Percentiles rank a stretch among this genome's conserved stretches.
These are phyloP conservation scores for Actinernus sp. DNA, from an alignment of 92 coral and sea anemone genomes.

Conservation along the genomic window DNA sequence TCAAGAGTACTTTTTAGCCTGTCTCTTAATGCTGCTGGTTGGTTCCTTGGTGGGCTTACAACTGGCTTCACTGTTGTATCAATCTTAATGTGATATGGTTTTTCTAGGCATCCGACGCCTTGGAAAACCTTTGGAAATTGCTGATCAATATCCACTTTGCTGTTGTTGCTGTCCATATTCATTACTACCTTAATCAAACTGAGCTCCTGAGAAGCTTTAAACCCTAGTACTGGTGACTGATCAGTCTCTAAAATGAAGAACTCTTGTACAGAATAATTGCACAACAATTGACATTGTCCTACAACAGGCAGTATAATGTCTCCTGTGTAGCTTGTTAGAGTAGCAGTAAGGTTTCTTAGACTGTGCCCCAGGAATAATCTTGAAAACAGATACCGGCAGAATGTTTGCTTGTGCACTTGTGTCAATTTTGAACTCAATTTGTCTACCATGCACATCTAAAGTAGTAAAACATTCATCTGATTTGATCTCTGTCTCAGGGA, in stretches of 20 bases:
- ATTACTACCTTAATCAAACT: slow-evolving; percentile 29
- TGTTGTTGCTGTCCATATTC: slow-evolving; percentile 11
- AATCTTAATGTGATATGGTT: slow-evolving; percentile 52
- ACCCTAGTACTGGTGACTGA: slow-evolving; percentile 30
- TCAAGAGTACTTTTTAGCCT: slow-evolving; percentile 22
- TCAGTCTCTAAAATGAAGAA: slow-evolving; percentile 35
- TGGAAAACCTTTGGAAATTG: slow-evolving; percentile 44
- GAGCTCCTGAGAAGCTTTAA: slow-evolving; percentile 46
- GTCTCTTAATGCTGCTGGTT: slow-evolving; percentile 39
- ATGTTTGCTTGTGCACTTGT: slow-evolving; percentile 46
- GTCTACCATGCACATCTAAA: slow-evolving; percentile 15
- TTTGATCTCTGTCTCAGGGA: neutral
- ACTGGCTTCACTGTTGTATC: slow-evolving; percentile 38
- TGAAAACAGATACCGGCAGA: slow-evolving; percentile 32
- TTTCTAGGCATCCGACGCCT: slow-evolving; percentile 44
- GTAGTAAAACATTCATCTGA: slow-evolving; percentile 18
- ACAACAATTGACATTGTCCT: slow-evolving; percentile 13
- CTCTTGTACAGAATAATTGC: slow-evolving; percentile 8
- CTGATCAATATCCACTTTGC: neutral
- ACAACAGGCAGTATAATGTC: slow-evolving; percentile 15
- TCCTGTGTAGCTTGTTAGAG: slow-evolving; percentile 29
- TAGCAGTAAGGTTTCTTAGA: slow-evolving; percentile 12
- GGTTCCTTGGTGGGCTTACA: slow-evolving; percentile 16
- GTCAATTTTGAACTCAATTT: slow-evolving; percentile 29
- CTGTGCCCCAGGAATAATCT: slow-evolving; percentile 4